Base-by-base conservation (phyloP, 2,797 vertebrate species). In the Enteromius argenteus region DNA sequence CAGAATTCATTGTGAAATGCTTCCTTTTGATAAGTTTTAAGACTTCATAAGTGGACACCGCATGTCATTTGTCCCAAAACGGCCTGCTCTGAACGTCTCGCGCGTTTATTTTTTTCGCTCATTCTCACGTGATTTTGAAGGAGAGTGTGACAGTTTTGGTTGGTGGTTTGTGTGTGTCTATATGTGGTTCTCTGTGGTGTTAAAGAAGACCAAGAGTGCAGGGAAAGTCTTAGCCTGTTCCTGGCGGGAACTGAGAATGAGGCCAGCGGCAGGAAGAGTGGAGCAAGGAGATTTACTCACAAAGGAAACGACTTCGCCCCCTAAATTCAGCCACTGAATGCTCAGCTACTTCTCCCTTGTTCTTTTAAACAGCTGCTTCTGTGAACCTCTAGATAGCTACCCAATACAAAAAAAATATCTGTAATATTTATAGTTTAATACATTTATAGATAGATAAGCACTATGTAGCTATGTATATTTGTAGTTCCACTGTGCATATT, bases 181-280 rank as follows among this genome's bases (percentile, higher is more conserved):
- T 46, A 71, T 46, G 66, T 58, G 19, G 76, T 67, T 44, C 77
- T 72, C 30, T 39, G 67, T 66, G 67, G 64, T 69, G 39, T 73
- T 74, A 49, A 79, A 72, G 60, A 68, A 49, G 72, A 77, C 44
- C 51, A 72, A 51, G 46, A 72, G 79, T 35, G 72, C 75, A 69
- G 60, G 39, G 74, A 78, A 83, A 66, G 77, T 85, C 72, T 86
- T 81, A 83, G 85, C 72, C 62, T 79, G 79, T 79, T 86, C 58
- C 80, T 73, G 82, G 74, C 74, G 15, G 79, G 39, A 73, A 80
- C 69, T 13, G 67, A 82, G 80, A 83, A 75, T 60, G 86, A 88
- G 81, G 89, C 86, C 88, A 85, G 71, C 15, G 60, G 72, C 85
- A 86, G 87, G 87, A 90, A 89, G 84, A 60, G 73, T 71, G 46